A percentile compares a stretch with the other conserved stretches of the same genome.
phyloP scores from a whole-genome alignment of 2,113 vertebrate species.

The Ceyx melanurus region DNA sequence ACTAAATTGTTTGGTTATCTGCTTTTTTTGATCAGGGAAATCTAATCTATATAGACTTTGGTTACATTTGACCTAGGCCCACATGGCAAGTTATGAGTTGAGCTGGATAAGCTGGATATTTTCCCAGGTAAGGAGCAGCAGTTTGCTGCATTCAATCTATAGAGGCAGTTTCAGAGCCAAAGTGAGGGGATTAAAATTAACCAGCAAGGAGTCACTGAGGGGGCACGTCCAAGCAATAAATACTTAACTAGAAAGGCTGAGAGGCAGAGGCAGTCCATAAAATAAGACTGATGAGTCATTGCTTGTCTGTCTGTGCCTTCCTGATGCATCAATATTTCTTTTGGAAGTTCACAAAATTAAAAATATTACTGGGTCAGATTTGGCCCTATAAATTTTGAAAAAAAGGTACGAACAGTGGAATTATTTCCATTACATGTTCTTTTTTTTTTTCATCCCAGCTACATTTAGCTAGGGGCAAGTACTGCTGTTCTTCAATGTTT shows the following conservation, averaged over 20 bases:
- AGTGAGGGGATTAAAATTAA: background rate
- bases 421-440: background rate
- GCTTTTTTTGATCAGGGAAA: background rate
- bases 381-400: background rate
- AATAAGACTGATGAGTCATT: conserved; percentile 12
- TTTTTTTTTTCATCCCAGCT: background rate
- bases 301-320: background rate
- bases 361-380: background rate
- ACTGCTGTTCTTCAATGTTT: background rate
- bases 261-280: conserved; percentile 3
- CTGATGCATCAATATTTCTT: background rate
- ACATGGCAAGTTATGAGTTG: background rate
- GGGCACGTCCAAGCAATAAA: conserved; percentile 21
- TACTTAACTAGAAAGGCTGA: conserved; percentile 5
- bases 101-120: background rate
- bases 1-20: background rate
- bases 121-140: background rate
- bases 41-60: background rate
- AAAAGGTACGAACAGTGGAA: background rate
- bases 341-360: conserved; percentile 6
- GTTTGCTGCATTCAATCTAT: background rate
- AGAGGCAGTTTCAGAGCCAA: background rate
- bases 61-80: background rate
- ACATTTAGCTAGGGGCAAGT: background rate
- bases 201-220: background rate